A percentile compares a stretch with the other conserved stretches of the same genome.
Conservation (phyloP, 1,140 invertebrate species). For the Trachelipus rathkii region DNA sequence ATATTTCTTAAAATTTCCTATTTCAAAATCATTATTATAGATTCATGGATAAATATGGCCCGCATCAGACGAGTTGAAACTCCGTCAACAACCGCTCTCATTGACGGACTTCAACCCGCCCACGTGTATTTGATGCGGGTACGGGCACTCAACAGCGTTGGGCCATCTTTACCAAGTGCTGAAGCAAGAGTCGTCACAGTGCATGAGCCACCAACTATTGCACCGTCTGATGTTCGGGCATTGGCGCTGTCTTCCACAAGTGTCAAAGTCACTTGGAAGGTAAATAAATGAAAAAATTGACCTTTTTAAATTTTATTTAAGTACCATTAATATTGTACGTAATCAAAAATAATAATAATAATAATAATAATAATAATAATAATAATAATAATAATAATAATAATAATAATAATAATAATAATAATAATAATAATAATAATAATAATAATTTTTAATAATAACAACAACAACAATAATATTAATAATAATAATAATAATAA, state of each 20-base stretch:
- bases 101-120: not conserved
- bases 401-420: too few relatives aligned
- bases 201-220: not conserved
- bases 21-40: not conserved
- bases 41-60: not conserved
- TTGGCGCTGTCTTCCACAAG: not conserved
- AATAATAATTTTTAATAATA: too few relatives aligned
- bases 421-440: too few relatives aligned
- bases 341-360: too few relatives aligned
- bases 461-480: too few relatives aligned
- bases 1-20: not conserved
- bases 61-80: not conserved
- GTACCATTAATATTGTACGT: too few relatives aligned
- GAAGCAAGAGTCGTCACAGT: not conserved
- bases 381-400: too few relatives aligned
- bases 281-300: not conserved
- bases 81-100: not conserved
- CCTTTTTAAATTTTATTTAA: too few relatives aligned
- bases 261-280: not conserved
- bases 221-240: not conserved
- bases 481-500: too few relatives aligned
- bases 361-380: too few relatives aligned
- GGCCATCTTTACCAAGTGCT: not conserved
- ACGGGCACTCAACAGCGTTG: not conserved
- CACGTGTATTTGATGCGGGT: not conserved